A percentile compares a stretch with the other conserved stretches of the same genome.
phyloP scores from a whole-genome alignment of 2,888 invertebrate species.

The Athalia cordata region DNA sequence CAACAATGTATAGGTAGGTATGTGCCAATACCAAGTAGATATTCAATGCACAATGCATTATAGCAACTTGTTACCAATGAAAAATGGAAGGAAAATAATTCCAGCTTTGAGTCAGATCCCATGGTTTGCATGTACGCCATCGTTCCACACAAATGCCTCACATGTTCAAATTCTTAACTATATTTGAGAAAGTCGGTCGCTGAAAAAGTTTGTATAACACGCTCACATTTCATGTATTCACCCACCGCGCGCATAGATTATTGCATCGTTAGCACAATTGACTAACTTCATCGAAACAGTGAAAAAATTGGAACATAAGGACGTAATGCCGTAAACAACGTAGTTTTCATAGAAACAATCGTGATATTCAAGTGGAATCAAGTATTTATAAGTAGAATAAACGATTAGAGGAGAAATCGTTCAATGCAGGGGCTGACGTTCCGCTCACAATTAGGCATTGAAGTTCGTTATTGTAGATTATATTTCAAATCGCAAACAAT shows the following conservation, averaged over 20 bases:
- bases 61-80: slow-evolving; percentile 29
- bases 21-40: slow-evolving; percentile 31
- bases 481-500: slow-evolving; percentile 6
- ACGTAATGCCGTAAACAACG: not conserved
- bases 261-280: slow-evolving; percentile 29
- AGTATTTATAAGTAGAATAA: not conserved
- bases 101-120: slow-evolving; percentile 23
- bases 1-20: slow-evolving; percentile 36
- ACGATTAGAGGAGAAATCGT: not conserved
- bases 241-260: not conserved
- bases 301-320: not conserved
- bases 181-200: slow-evolving; percentile 24
- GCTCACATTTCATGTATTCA: slow-evolving; percentile 1
- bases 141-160: slow-evolving; percentile 23
- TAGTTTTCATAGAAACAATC: slow-evolving; percentile 4
- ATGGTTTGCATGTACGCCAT: slow-evolving; percentile 21
- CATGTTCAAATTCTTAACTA: slow-evolving; percentile 15
- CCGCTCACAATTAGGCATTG: not conserved
- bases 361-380: slow-evolving; percentile 5
- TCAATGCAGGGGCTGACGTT: not conserved
- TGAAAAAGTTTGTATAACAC: slow-evolving; percentile 17
- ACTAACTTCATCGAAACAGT: slow-evolving; percentile 3
- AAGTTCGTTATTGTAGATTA: not conserved
- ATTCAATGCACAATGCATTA: slow-evolving; percentile 29
- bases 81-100: slow-evolving; percentile 19